Conservation (phyloP, 2,113 vertebrate genomes). For the Nannobrachium achirus region DNA sequence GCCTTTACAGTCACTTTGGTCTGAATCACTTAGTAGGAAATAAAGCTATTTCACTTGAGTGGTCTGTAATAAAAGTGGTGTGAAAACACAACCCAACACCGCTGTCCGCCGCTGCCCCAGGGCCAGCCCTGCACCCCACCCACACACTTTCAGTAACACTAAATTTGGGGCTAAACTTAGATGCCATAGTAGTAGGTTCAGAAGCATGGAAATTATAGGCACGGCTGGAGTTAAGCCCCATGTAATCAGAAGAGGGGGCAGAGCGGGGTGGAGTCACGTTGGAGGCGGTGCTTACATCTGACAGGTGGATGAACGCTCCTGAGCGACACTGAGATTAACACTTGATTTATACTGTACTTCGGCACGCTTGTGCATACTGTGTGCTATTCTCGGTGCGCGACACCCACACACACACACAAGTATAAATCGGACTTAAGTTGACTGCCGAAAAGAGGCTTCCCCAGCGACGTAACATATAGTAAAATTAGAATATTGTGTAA, state of each 20-base stretch:
- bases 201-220: slow-evolving; percentile 82
- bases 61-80: slow-evolving; percentile 82
- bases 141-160: slow-evolving; percentile 83
- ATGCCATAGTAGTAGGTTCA: slow-evolving; percentile 78
- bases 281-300: slow-evolving; percentile 55
- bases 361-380: too few relatives aligned
- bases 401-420: too few relatives aligned
- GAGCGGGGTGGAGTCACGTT: slow-evolving; percentile 42
- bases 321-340: slow-evolving; percentile 2
- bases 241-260: slow-evolving; percentile 77
- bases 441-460: slow-evolving; percentile 22
- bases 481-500: too few relatives aligned
- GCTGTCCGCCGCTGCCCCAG: slow-evolving; percentile 69
- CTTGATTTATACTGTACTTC: too few relatives aligned
- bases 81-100: slow-evolving; percentile 81
- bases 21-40: slow-evolving; percentile 77
- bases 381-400: too few relatives aligned
- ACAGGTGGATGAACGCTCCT: slow-evolving; percentile 62
- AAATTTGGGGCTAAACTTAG: slow-evolving; percentile 84
- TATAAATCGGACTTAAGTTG: too few relatives aligned
- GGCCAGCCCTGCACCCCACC: slow-evolving; percentile 79
- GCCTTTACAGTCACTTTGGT: slow-evolving; percentile 63
- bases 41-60: slow-evolving; percentile 79
- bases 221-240: slow-evolving; percentile 66
- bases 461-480: not conserved